Base-by-base conservation (phyloP, 2,888 invertebrate genomes). In the Euzophera pinguis region DNA sequence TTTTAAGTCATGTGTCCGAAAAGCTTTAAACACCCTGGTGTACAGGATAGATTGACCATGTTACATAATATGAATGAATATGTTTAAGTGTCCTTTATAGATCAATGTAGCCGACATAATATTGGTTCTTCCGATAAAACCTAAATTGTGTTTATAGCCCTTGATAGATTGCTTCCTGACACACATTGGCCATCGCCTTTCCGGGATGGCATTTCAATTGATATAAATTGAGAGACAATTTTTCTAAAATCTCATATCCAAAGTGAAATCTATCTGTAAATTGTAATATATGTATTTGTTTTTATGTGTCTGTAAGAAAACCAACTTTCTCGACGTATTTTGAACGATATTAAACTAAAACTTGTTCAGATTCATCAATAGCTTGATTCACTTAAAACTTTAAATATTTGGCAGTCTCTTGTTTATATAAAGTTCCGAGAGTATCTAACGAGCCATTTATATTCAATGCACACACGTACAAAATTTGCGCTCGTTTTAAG, bases 51-150 rank as follows among this genome's bases (percentile, higher is more conserved):
- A 22, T 3, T 22, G 3, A 2, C 22, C 3, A 22, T 22, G 2
- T 22, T 22, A 22, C 22, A 22, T 22, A 22, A 5, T 2, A 22
- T 22, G 22, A 22, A 22, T 3, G 3, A 3, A 22, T 22, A 22
- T 5, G 8, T 32, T 32, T 2, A 9, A 32, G 10, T n/a, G n/a
- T 32, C 7, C 10, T 4, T 1, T 32, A 32, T 10, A 32, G 32
- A 53, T 53, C 43, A 53, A 42, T 38, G 49, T 16, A 37, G 10
- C 49, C 42, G 10, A 37, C 12, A 8, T 32, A 10, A 39, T 53
- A 48, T 53, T 53, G 47, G 53, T 35, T 8, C 53, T 53, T 49
- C 53, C 53, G 42, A 49, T 52, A 39, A 38, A 42, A 17, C 17
- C 16, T 14, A 39, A 43, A 32, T 27, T 39, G 47, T 41, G 17